Evolutionary conservation across 2,113 vertebrate genomes (phyloP).

Genomic region (Indicator maculatus): DNA sequence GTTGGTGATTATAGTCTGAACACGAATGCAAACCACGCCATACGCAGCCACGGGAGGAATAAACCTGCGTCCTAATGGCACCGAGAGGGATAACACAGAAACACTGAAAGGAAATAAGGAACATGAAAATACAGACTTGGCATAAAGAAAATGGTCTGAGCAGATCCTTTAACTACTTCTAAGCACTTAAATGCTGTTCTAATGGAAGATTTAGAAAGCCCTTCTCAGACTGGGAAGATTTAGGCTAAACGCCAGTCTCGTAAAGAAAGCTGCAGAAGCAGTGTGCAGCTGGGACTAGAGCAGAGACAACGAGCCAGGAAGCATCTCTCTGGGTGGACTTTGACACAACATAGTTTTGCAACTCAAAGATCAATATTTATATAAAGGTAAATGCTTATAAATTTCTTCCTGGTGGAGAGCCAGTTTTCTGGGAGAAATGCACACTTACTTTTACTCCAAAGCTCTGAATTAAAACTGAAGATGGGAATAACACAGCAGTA

Average conservation of each 20-base stretch:
- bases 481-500: neutral
- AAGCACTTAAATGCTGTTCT: neutral
- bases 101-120: neutral
- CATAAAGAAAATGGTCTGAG: neutral
- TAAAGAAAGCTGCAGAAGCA: neutral
- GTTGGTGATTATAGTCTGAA: neutral
- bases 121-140: neutral
- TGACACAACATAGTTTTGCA: neutral
- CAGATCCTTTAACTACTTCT: neutral
- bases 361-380: slow-evolving; percentile 1
- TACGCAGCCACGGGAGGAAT: neutral
- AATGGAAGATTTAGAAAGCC: neutral
- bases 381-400: neutral
- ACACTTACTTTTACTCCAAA: neutral
- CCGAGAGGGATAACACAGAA: neutral
- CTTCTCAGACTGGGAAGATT: neutral
- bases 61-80: neutral
- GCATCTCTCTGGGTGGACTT: neutral
- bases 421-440: neutral
- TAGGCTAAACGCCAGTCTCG: neutral
- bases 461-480: neutral
- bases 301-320: neutral
- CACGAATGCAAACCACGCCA: neutral
- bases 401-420: neutral
- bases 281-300: neutral